Base-by-base conservation (phyloP, 2,888 invertebrate species). In the Strigamia transsilvanica region DNA sequence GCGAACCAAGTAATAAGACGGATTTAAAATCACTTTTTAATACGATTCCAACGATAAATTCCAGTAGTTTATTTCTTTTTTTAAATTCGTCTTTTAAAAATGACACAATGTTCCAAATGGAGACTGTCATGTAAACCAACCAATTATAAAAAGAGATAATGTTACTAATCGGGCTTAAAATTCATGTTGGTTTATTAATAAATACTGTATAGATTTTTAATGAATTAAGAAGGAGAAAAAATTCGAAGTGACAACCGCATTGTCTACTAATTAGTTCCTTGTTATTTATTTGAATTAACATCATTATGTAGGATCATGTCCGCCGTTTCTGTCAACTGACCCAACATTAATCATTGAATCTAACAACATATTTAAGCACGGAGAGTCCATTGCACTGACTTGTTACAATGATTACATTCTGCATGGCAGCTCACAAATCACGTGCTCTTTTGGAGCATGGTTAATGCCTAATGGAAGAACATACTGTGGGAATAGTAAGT, bases 251-350 rank as follows among this genome's bases (percentile, higher is more conserved):
- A 15, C 46, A 46, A n/a, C 46, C 46, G 46, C 46, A 46, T 46
- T 46, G 46, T 46, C n/a, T 15, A 46, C n/a, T 46, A 46, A 46
- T 46, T 46, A 46, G 5, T n/a, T 15, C 46, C n/a, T 13, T 15
- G n/a, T 46, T 46, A 38, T 38, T 38, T 38, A 38, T 38, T 46
- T 46, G 10, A 21, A 18, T 18, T 56, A 56, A 4, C 21, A 56
- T n/a, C n/a, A n/a, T n/a, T 9, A 56, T n/a, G n/a, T 18, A 56
- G 56, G 56, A 56, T 56, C 56, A 18, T 56, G 56, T 18, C 56
- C 56, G 56, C 56, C 56, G 56, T 56, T 56, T 18, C 56, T 56
- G 18, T 56, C 56, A 56, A 56, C 56, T 56, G 56, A 56, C 56
- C 56, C 56, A 56, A 56, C 56, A 7, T 56, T 56, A 56, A 18